Evolutionary conservation across 2,888 invertebrate genomes (phyloP), one percentile per base, ranked within the genome.

Genomic region (Yponomeuta malinellus): DNA sequence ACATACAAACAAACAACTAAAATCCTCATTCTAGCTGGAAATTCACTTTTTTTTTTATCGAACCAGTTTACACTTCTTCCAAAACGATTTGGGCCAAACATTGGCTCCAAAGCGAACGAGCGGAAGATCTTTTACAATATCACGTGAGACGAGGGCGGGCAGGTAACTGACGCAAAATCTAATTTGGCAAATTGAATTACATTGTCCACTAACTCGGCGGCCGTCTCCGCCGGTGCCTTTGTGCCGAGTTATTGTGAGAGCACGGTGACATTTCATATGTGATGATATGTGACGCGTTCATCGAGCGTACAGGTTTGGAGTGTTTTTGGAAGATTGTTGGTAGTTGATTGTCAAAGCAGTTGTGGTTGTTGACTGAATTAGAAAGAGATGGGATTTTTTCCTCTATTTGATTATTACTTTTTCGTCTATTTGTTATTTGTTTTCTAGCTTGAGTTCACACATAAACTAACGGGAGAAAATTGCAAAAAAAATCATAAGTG

Each of bases 171-270:
- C 82, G 83, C 86, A 85, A 89, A 90, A 91, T 90, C 88, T 89
- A 88, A 91, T 91, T 90, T 88, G 74, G 73, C 77, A 91, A 91
- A 91, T 91, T 90, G 91, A 89, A 90, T 91, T 86, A 88, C 86
- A 84, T 79, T 83, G 88, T 87, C 87, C 88, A 83, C 83, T 82
- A 81, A 81, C 79, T 83, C 76, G 73, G 76, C 77, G 31, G 84
- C 86, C 82, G 78, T 80, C 77, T 81, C 80, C 78, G 74, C 74
- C 73, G 71, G 72, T 48, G 43, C 63, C 63, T 63, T 63, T 69
- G 69, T 69, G 33, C 37, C 33, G 43, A 59, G 71, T 66, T 71
- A 71, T 71, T 69, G 63, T 71, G 48, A 48, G 65, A 64, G 67
- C 48, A 33, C 33, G 67, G 33, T 33, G 67, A 37, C 67, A 37